A percentile compares a stretch with the other conserved stretches of the same genome.
Evolutionary conservation across 2,888 invertebrate species (phyloP).

Genomic region (Nemoura dubitans): DNA sequence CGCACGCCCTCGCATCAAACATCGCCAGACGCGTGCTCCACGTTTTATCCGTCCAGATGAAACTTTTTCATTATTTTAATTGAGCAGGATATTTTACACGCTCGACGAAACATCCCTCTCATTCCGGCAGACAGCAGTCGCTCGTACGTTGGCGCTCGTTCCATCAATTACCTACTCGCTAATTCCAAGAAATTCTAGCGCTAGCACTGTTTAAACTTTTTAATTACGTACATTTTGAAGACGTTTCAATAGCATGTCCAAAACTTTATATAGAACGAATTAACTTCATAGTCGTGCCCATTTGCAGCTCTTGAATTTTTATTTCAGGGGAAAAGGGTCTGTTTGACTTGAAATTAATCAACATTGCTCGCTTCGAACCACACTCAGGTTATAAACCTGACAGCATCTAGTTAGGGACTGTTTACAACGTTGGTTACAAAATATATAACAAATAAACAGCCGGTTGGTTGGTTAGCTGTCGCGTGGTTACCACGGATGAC

Average conservation of each 20-base stretch:
- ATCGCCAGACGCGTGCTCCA: background rate
- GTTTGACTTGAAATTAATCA: background rate
- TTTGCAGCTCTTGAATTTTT: background rate
- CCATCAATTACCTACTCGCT: too few relatives aligned
- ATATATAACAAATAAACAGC: too few relatives aligned
- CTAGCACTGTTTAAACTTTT: background rate
- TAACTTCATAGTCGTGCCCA: background rate
- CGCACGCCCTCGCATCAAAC: background rate
- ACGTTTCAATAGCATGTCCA: background rate
- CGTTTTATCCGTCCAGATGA: background rate
- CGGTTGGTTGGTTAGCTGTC: too few relatives aligned
- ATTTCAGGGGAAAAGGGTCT: background rate
- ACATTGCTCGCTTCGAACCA: background rate
- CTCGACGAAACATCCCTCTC: too few relatives aligned
- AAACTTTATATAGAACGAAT: background rate
- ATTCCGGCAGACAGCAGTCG: too few relatives aligned
- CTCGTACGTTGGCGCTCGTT: too few relatives aligned
- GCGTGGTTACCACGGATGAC: too few relatives aligned
- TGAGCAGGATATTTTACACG: background rate
- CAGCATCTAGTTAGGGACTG: too few relatives aligned
- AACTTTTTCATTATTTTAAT: background rate
- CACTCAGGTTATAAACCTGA: background rate
- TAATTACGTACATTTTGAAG: background rate
- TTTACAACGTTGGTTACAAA: too few relatives aligned
- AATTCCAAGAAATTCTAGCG: too few relatives aligned